Conservation (phyloP, 2,797 vertebrate genomes). For the Gila robusta region DNA sequence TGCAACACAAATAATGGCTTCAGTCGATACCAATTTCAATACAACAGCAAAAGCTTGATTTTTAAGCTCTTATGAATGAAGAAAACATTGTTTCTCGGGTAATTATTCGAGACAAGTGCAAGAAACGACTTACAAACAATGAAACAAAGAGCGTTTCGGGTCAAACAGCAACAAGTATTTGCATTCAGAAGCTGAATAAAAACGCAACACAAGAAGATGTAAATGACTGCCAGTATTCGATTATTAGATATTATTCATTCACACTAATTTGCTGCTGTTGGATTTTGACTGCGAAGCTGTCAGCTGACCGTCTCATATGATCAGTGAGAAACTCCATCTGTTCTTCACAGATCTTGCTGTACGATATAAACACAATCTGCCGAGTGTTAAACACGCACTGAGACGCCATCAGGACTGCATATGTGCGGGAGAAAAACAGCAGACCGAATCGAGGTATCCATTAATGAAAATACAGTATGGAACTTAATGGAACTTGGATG, state of each 20-base stretch:
- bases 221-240: neutral
- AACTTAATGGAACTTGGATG: neutral
- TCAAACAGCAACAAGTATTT: neutral
- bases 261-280: neutral
- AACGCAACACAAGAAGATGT: neutral
- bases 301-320: conserved; percentile 41
- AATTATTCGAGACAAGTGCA: neutral
- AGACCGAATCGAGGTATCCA: too few species aligned
- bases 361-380: conserved; percentile 37
- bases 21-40: neutral
- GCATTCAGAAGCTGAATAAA: neutral
- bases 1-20: neutral
- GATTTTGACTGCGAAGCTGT: neutral
- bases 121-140: neutral
- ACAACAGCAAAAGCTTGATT: neutral
- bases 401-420: conserved; percentile 4
- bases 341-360: conserved; percentile 3
- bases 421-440: neutral
- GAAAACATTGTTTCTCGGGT: neutral
- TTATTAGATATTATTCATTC: neutral
- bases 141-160: neutral
- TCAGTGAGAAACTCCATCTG: conserved; percentile 47
- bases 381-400: neutral
- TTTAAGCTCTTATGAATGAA: neutral
- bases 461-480: too few species aligned